Evolutionary conservation across 2,888 invertebrate genomes (phyloP).

Genomic region (Apodemia duryi): DNA sequence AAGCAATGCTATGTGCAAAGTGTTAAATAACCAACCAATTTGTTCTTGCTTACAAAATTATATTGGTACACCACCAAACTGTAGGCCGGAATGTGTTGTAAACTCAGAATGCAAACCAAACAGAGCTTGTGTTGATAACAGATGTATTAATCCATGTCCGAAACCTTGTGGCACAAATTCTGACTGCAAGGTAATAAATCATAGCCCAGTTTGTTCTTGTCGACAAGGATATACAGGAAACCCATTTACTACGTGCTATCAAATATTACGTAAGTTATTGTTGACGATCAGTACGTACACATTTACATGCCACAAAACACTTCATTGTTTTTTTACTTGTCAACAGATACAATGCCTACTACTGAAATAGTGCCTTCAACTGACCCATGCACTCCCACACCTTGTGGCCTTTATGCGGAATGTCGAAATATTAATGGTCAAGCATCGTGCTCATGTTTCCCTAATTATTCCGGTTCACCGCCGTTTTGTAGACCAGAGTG

Average conservation of each 20-base stretch:
- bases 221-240: constrained; percentile 82
- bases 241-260: constrained; percentile 82
- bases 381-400: constrained; percentile 85
- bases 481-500: constrained; percentile 83
- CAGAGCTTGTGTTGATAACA: constrained; percentile 83
- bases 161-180: constrained; percentile 84
- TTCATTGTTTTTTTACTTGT: constrained; percentile 19
- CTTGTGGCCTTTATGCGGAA: constrained; percentile 86
- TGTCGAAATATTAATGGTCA: constrained; percentile 85
- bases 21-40: constrained; percentile 83
- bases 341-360: constrained; percentile 51
- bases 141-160: constrained; percentile 84
- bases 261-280: constrained; percentile 75
- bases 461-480: constrained; percentile 82
- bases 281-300: neutral
- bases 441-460: constrained; percentile 85
- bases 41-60: constrained; percentile 85
- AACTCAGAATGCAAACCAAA: constrained; percentile 83
- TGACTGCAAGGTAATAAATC: constrained; percentile 84
- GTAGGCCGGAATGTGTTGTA: constrained; percentile 82
- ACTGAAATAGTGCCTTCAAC: constrained; percentile 47
- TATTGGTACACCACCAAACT: constrained; percentile 82
- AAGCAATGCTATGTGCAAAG: constrained; percentile 84
- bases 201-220: constrained; percentile 86
- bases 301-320: constrained; percentile 1